A percentile compares a stretch with the other conserved stretches of the same genome.
phyloP scores from a whole-genome alignment of 1,140 invertebrate species.

The Brachionus angularis region DNA sequence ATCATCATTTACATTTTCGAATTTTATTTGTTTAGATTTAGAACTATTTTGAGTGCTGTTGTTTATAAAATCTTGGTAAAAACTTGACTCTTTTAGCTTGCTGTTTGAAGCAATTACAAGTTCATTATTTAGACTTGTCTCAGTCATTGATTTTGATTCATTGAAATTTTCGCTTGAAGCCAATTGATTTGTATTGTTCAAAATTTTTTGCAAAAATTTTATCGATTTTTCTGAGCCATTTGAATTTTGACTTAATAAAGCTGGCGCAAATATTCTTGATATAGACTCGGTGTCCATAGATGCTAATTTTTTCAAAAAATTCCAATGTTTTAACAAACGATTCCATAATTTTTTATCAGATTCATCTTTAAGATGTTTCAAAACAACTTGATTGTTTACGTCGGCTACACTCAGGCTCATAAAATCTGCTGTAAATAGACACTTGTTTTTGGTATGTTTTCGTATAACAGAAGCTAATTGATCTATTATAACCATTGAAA shows the following conservation, averaged over 20 bases:
- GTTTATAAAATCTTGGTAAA: constrained; percentile 37
- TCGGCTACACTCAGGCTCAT: constrained; percentile 37
- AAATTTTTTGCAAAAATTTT: constrained; percentile 37
- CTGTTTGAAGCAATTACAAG: background rate
- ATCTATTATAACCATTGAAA: constrained; percentile 52
- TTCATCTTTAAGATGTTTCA: constrained; percentile 13
- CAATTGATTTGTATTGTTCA: constrained; percentile 1
- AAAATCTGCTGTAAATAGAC: constrained; percentile 46
- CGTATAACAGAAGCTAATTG: constrained; percentile 49
- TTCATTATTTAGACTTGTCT: constrained; percentile 24
- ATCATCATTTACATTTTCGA: background rate
- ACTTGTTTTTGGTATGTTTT: constrained; percentile 47
- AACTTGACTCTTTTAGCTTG: constrained; percentile 25
- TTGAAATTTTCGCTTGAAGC: background rate
- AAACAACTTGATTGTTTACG: constrained; percentile 15
- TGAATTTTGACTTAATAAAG: background rate
- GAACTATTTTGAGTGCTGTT: background rate
- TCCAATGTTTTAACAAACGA: constrained; percentile 14
- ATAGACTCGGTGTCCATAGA: background rate
- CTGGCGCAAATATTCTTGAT: constrained; percentile 4
- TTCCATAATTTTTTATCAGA: constrained; percentile 17
- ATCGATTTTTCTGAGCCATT: background rate
- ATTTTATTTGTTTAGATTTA: background rate
- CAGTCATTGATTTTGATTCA: constrained; percentile 7
- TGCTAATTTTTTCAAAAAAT: background rate